Base-by-base conservation (phyloP, 37 sponge, comb jelly and placozoan genomes). In the Beroe forskalii region DNA sequence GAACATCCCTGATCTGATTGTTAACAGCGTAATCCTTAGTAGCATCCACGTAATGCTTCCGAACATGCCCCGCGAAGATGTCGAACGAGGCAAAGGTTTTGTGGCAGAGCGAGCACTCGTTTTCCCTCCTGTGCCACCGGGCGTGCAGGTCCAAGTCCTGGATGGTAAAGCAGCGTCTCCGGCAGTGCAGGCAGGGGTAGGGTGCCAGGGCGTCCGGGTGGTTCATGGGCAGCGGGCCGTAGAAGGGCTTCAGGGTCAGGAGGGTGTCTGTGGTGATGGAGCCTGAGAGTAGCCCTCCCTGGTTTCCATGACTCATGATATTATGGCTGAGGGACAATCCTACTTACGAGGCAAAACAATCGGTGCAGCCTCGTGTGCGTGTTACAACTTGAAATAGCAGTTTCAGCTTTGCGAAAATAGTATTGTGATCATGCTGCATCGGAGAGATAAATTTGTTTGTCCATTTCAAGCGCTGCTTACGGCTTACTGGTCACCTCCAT, bases 31-130 rank as follows among this genome's bases (percentile, higher is more conserved):
- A 80, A 43, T 80, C 86, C 55, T 80, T 80, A 9, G 86, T 80
- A 24, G 86, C 86, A 43, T 80, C 86, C 23, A 80, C 86, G 40
- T 80, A 80, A 23, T 80, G 86, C 30, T 80, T 80, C 27, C 86
- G 12, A 22, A 80, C 86, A 25, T 80, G 86, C 0, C 48, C 37
- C 1, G 20, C 42, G 86, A 80, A 80, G 25, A 80, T 80, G 30
- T 80, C 86, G 30, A 80, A 80, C 1, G 86, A 38, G 22, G 86
- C n/a, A 23, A 80, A 80, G 44, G 86, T 80, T 25, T 80, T 80
- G 4, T 27, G 38, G 27, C 86, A 80, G 8, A 80, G 20, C 20
- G 86, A 80, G 48, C 86, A 80, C 30, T 80, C 86, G 42, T 80
- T 42, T 25, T 80, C 86, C 3, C 86, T 32, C 2, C 86, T 43